Base-by-base conservation (phyloP, 2,888 invertebrate species). In the Acleris emargana region DNA sequence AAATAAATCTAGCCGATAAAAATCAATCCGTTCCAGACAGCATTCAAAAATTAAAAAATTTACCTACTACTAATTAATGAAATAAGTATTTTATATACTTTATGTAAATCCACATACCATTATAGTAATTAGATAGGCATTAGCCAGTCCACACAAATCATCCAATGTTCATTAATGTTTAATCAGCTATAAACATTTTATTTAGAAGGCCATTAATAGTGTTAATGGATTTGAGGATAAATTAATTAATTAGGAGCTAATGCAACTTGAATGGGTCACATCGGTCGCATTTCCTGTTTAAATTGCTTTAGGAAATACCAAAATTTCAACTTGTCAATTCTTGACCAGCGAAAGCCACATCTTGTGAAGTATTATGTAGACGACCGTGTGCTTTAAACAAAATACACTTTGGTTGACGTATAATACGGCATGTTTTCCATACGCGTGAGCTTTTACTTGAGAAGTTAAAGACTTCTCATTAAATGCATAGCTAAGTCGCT, bases 101-200 rank as follows among this genome's bases (percentile, higher is more conserved):
- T 61, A 53, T 28, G 28, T 9, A 62, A 38, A 38, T 62, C n/a
- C 54, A 59, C 64, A 53, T 54, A 64, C 51, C 60, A 61, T 66
- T 61, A 57, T 57, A 66, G 60, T 66, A 52, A 57, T 47, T 66
- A 66, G 50, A 57, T 51, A 50, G 50, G 45, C 43, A 55, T 49
- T 38, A 20, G 18, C 50, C 50, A 59, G 59, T 54, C 17, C 38
- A 51, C 47, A 60, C 61, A 66, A 61, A 66, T 61, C 66, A 66
- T 61, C 51, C 47, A 32, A 47, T 52, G 45, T 61, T 52, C 60
- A 57, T 66, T 66, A 61, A 66, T 55, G 55, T 57, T 61, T 66
- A 64, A 60, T 60, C 64, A 60, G 55, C 59, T 64, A 64, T 50
- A 53, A 64, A 64, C 54, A 50, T 59, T 64, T 64, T 55, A 64